phyloP scores from a whole-genome alignment of 2,113 vertebrate species.

The Erythrocercus mccallii region DNA sequence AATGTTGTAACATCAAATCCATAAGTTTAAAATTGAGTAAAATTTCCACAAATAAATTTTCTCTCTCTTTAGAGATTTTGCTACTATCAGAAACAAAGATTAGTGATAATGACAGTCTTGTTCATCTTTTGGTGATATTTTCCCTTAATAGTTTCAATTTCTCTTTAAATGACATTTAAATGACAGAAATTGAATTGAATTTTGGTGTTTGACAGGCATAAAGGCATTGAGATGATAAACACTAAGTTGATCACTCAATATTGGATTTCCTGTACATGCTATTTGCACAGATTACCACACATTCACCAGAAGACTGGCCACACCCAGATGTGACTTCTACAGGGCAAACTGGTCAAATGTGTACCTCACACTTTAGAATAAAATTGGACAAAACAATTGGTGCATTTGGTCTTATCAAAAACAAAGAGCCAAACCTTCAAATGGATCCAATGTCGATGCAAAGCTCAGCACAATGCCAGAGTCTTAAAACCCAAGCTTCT shows the following conservation, averaged over 20 bases:
- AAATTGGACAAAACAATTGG: background rate
- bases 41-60: background rate
- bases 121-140: background rate
- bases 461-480: accelerated
- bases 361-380: background rate
- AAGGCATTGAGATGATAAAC: background rate
- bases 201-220: background rate
- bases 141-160: background rate
- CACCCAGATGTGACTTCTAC: background rate
- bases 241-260: background rate
- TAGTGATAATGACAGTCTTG: background rate
- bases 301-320: background rate
- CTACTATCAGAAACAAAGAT: background rate
- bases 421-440: background rate
- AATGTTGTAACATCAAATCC: background rate
- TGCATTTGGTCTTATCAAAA: background rate
- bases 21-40: background rate
- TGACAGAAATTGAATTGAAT: background rate
- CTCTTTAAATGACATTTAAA: background rate
- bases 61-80: background rate
- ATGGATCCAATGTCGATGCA: background rate
- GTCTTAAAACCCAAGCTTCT: background rate
- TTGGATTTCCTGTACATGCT: background rate
- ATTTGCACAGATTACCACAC: background rate
- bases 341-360: accelerated